phyloP scores from a whole-genome alignment of 2,113 vertebrate genomes.

The Nothocercus julius region DNA sequence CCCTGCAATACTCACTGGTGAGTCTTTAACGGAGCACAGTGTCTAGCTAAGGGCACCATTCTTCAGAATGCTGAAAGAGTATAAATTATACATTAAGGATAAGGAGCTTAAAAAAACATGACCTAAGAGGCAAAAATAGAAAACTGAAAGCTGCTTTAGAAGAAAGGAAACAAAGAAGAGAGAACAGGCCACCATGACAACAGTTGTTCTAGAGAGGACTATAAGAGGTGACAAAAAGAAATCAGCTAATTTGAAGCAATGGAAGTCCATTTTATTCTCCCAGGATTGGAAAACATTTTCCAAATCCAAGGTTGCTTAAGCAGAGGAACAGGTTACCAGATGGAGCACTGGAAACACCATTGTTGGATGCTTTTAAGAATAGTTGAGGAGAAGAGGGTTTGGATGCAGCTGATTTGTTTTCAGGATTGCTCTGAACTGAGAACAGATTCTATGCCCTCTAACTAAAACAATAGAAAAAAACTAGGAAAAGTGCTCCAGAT shows the following conservation, averaged over 20 bases:
- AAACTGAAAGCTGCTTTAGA: not conserved
- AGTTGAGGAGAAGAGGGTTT: not conserved
- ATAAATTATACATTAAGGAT: not conserved
- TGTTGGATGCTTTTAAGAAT: not conserved
- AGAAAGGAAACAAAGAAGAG: not conserved
- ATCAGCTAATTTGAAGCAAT: not conserved
- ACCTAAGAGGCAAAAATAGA: not conserved
- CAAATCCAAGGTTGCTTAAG: not conserved
- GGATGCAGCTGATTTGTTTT: not conserved
- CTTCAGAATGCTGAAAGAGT: not conserved
- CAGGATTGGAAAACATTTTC: not conserved
- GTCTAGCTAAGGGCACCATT: not conserved
- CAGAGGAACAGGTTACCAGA: not conserved
- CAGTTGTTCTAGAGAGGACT: not conserved
- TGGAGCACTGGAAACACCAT: not conserved
- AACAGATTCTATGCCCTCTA: not conserved
- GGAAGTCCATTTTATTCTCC: not conserved
- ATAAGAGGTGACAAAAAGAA: not conserved
- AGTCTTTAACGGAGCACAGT: not conserved
- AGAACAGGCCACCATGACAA: not conserved
- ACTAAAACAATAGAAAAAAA: not conserved
- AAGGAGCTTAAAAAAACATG: not conserved
- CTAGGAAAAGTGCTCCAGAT: not conserved
- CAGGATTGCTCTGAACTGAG: not conserved
- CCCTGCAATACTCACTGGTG: not conserved